These are phyloP conservation scores for Plectus sambesii DNA, from an alignment of 1,140 invertebrate species.

Conservation along the genomic window DNA sequence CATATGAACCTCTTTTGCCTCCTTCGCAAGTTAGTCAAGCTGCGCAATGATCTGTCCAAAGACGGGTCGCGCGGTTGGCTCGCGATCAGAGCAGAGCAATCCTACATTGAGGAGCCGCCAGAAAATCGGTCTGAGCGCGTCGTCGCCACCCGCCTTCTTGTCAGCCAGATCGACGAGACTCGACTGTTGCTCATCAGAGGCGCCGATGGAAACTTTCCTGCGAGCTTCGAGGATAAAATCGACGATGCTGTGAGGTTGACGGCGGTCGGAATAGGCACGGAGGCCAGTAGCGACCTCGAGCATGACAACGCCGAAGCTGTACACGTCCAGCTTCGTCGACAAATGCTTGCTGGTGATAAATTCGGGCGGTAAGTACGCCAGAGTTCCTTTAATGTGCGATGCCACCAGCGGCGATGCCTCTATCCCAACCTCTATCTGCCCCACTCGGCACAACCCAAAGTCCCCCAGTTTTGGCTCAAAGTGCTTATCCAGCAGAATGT, in stretches of 20 bases:
- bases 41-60: too few species aligned
- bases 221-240: constrained; percentile 25
- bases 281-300: constrained; percentile 67
- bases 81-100: too few species aligned
- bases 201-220: too few species aligned
- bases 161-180: too few species aligned
- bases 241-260: constrained; percentile 33
- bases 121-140: too few species aligned
- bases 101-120: too few species aligned
- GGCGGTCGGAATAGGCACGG: constrained; percentile 34
- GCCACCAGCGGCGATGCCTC: constrained; percentile 43
- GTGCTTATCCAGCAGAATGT: constrained; percentile 80
- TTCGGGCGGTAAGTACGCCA: constrained; percentile 80
- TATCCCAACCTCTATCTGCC: constrained; percentile 47
- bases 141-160: too few species aligned
- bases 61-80: too few species aligned
- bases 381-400: constrained; percentile 63
- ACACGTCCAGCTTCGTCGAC: constrained; percentile 81
- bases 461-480: constrained; percentile 80
- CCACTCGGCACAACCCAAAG: constrained; percentile 77
- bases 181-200: too few species aligned
- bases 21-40: too few species aligned
- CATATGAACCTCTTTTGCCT: too few species aligned
- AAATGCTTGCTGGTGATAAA: constrained; percentile 58
- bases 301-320: constrained; percentile 80